A percentile compares a stretch with the other conserved stretches of the same genome.
Evolutionary conservation across 1,140 invertebrate species (phyloP).

Genomic region (Solen grandis): DNA sequence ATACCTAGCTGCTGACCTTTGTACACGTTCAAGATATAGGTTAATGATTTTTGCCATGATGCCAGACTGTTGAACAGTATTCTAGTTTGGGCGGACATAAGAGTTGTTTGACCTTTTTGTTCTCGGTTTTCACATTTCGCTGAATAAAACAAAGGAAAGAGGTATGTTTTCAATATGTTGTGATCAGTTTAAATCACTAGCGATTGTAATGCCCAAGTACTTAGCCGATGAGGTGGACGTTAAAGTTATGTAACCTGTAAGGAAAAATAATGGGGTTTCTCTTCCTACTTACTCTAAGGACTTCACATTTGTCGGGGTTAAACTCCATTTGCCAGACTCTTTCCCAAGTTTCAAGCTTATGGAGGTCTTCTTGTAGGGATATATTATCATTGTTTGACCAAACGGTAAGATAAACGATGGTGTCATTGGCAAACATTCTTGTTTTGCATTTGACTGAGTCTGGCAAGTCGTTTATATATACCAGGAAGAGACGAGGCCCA

Average conservation of each 20-base stretch:
- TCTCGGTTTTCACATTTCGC: too few species aligned
- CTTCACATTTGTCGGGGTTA: constrained; percentile 40
- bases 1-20: too few species aligned
- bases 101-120: constrained; percentile 41
- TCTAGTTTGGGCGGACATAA: constrained; percentile 10
- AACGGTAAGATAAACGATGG: constrained; percentile 4
- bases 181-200: not conserved
- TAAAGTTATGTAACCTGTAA: constrained; percentile 25
- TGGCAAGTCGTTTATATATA: constrained; percentile 18
- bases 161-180: constrained; percentile 30
- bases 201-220: constrained; percentile 22
- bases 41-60: constrained; percentile 11
- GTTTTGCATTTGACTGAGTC: not conserved
- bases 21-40: not conserved
- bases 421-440: constrained; percentile 30
- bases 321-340: constrained; percentile 35
- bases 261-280: not conserved
- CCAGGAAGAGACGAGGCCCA: constrained; percentile 8
- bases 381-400: not conserved
- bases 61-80: constrained; percentile 13
- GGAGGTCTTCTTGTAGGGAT: constrained; percentile 8
- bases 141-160: not conserved
- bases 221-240: not conserved
- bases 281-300: constrained; percentile 34
- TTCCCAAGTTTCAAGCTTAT: constrained; percentile 12